A percentile compares a stretch with the other conserved stretches of the same genome.
Conservation (phyloP, 2,888 invertebrate genomes). For the Keiferia lycopersicella region DNA sequence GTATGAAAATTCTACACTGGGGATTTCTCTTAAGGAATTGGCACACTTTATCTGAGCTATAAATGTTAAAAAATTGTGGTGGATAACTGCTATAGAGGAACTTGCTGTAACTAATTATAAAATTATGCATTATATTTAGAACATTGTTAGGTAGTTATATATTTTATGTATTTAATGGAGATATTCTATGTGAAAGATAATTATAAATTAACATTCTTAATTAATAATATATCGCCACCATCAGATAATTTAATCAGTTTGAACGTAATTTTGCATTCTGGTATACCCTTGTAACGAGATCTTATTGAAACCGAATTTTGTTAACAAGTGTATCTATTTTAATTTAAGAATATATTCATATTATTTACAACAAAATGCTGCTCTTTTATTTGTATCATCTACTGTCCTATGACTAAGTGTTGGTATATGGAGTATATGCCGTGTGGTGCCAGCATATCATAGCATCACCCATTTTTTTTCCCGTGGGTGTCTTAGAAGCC, state of each 20-base stretch:
- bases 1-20: too few relatives aligned
- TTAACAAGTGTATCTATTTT: constrained; percentile 63
- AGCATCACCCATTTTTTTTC: too few relatives aligned
- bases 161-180: constrained; percentile 42
- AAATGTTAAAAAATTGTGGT: neutral
- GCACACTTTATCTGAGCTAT: neutral
- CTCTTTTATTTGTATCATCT: neutral
- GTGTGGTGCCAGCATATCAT: too few relatives aligned
- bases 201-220: constrained; percentile 35
- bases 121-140: constrained; percentile 35
- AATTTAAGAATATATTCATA: constrained; percentile 65
- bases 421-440: too few relatives aligned
- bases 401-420: neutral
- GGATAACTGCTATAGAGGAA: neutral
- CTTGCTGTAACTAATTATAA: neutral
- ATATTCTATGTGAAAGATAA: constrained; percentile 37
- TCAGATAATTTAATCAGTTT: constrained; percentile 32
- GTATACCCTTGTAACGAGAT: constrained; percentile 41
- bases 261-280: constrained; percentile 33
- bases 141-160: constrained; percentile 34
- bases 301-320: constrained; percentile 59
- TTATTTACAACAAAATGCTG: constrained; percentile 49
- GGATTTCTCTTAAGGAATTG: neutral
- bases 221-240: constrained; percentile 22
- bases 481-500: too few relatives aligned